Evolutionary conservation across 2,113 vertebrate species (phyloP), one percentile per base, ranked within the genome.

Genomic region (Oryzias javanicus): DNA sequence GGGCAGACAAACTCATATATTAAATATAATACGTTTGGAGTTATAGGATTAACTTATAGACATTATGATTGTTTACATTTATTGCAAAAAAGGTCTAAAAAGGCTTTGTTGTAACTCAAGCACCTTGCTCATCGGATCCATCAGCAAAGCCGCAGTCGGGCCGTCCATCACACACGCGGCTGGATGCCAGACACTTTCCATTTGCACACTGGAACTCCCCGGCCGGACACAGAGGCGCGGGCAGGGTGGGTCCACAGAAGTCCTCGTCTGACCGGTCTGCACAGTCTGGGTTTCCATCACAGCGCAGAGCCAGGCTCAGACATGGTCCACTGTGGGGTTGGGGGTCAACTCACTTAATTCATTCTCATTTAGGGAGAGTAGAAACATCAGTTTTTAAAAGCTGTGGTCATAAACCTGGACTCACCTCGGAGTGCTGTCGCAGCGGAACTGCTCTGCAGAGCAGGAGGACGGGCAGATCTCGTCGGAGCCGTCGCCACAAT

Each of bases 401-500:
- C 35, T 12, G 4, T 29, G 45, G 0, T 10, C 18, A 35, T 18
- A 35, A n/a, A 18, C 17, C 5, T 16, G 8, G 47, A 19, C 42
- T 55, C 45, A 83, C 88, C 78, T 83, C 0, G 66, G 83, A 0
- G 24, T 71, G 0, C 53, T 74, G 69, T 66, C 47, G 1, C 95
- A 97, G 70, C 74, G 93, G 60, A 89, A 88, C 6, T 90, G 88
- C 5, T 86, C 81, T 0, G 80, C 90, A 16, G 88, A 67, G 35
- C 95, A 96, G 42, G 83, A 89, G 12, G 61, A 52, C 0, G 79
- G 77, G 22, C 95, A 98, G 42, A 91, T 42, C 77, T 98, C 96
- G 0, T 98, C 96, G 0, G 94, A 95, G 35, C 95, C 95, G 0
- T 98, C 94, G 0, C 93, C 92, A 1, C 95, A 97, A 80, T 98